Evolutionary conservation across 1,140 invertebrate species (phyloP).

Genomic region (Vollenhovia emeryi): DNA sequence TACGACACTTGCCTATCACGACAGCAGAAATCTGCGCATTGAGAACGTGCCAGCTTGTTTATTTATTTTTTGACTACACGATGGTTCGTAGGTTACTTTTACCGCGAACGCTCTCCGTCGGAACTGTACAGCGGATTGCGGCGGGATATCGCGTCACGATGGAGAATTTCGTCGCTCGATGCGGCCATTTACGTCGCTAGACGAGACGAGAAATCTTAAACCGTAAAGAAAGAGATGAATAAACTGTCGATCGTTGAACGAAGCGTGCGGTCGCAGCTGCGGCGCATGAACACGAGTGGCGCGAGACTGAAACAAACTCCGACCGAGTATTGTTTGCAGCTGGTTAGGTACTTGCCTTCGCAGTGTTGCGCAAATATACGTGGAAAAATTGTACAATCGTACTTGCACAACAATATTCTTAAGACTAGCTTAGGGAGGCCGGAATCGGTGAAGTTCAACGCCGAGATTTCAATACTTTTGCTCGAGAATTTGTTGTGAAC

Average conservation of each 20-base stretch:
- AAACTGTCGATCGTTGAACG: constrained; percentile 33
- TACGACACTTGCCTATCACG: too few species aligned
- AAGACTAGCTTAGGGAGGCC: too few species aligned
- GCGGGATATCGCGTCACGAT: not conserved
- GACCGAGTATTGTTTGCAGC: constrained; percentile 86
- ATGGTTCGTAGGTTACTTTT: constrained; percentile 8
- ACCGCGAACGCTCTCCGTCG: not conserved
- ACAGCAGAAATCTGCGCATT: too few species aligned
- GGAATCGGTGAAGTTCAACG: too few species aligned
- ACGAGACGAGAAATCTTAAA: not conserved
- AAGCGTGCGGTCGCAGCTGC: constrained; percentile 16
- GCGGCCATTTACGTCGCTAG: not conserved
- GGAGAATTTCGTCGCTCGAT: not conserved
- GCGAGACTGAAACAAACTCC: constrained; percentile 75
- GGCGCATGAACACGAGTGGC: constrained; percentile 55
- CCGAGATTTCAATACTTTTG: too few species aligned
- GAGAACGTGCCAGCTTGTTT: too few species aligned
- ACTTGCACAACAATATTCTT: not conserved
- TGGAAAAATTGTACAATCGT: not conserved
- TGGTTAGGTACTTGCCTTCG: constrained; percentile 84
- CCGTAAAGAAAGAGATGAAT: constrained; percentile 35
- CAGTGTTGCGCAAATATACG: not conserved
- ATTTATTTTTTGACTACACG: not conserved
- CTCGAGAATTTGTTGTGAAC: too few species aligned
- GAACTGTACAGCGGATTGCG: not conserved